Percentiles rank a stretch among this genome's conserved stretches.
Evolutionary conservation across 2,797 vertebrate species (phyloP).

Genomic region (Spinibarbus caldwelli): DNA sequence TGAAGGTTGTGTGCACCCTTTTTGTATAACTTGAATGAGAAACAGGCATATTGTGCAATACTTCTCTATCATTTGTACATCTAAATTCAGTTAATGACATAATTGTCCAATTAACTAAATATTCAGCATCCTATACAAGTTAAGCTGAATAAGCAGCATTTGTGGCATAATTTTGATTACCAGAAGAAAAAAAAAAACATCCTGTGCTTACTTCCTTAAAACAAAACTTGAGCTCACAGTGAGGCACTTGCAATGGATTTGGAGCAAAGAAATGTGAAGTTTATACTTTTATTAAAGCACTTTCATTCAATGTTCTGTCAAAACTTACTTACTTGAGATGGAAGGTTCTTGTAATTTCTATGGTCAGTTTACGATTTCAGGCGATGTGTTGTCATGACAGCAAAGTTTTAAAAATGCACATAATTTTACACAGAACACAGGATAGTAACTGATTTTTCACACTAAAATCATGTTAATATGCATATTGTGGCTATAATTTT

Average conservation of each 20-base stretch:
- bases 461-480: neutral
- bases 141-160: neutral
- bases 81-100: neutral
- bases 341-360: neutral
- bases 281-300: neutral
- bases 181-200: neutral
- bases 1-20: neutral
- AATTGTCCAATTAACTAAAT: neutral
- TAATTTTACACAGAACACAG: neutral
- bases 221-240: neutral
- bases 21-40: constrained; percentile 7
- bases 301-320: neutral
- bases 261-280: neutral
- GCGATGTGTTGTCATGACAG: neutral
- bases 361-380: neutral
- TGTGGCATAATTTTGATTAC: neutral
- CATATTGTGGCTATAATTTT: neutral
- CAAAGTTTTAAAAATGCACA: neutral
- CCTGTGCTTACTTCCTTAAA: neutral
- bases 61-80: neutral
- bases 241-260: neutral
- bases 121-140: neutral
- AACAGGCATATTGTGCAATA: constrained; percentile 10
- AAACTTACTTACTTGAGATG: neutral
- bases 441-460: neutral